Evolutionary conservation across 2,113 vertebrate species (phyloP), one percentile per base, ranked within the genome.

Genomic region (Spilogale gracilis): DNA sequence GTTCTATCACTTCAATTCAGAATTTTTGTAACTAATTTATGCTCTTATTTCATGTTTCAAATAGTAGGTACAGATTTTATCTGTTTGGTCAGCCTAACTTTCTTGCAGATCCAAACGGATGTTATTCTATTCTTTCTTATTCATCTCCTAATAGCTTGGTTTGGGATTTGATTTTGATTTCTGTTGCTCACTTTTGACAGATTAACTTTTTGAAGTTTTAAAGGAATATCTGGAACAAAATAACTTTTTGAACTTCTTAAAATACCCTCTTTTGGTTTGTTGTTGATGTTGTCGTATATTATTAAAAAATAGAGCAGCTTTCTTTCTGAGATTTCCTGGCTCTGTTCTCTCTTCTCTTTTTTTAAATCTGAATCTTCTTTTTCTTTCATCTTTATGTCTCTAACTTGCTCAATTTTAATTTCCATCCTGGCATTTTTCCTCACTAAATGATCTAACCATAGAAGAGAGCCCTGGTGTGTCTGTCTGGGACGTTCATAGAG

Each of bases 361-460:
- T n/a, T 45, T 38, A 38, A 38, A 73, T 63, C 58, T 89, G 45
- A 56, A 65, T 83, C 16, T 79, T 80, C 73, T 87, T 38, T 73
- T 52, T 89, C 56, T 50, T 83, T 83, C 13, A 0, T 63, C 81
- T 61, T 61, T 80, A 58, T 8, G 25, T 80, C 32, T 25, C 50
- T 87, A 10, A 38, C 45, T 87, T 87, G 63, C 32, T 86, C 89
- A 71, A 54, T 54, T 80, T 71, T 80, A 61, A 86, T 71, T 86
- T 71, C 54, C 52, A 20, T 38, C 16, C 18, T 18, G 25, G 23
- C 17, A 32, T 45, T 23, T 50, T 86, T 60, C 6, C 54, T 52
- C 25, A 69, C 13, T 20, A 71, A 7, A n/a, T 43, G 21, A 9
- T 61, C 61, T 58, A 38, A 3, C 65, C 52, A 23, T 9, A 10